These are phyloP conservation scores for Phortica magna DNA, from an alignment of 2,888 invertebrate genomes.

Conservation along the genomic window DNA sequence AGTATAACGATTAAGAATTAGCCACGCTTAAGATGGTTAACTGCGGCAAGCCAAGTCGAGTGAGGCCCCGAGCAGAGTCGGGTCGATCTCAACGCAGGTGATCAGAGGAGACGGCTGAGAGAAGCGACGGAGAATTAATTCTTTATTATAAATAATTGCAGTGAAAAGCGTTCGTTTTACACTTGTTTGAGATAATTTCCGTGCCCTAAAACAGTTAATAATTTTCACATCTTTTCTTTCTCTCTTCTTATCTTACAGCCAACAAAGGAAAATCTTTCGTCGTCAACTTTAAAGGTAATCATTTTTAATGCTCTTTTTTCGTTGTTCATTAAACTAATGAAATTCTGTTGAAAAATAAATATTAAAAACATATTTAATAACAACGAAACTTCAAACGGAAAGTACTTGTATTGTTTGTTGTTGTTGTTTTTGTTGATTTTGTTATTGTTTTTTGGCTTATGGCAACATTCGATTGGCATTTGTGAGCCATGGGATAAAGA, in stretches of 20 bases:
- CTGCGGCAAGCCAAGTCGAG: not conserved
- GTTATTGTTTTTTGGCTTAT: not conserved
- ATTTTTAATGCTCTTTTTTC: not conserved
- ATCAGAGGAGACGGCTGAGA: not conserved
- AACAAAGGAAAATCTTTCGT: not conserved
- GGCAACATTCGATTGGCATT: constrained; percentile 37
- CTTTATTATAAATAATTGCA: constrained; percentile 8
- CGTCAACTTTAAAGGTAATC: not conserved
- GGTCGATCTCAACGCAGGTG: not conserved
- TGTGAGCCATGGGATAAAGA: constrained; percentile 53
- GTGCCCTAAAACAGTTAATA: constrained; percentile 13
- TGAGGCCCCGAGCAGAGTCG: too few relatives aligned
- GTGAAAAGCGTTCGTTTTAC: constrained; percentile 4
- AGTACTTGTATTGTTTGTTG: not conserved
- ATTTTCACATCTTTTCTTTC: not conserved
- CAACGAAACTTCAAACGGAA: constrained; percentile 7
- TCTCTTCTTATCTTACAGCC: not conserved
- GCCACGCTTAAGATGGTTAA: not conserved
- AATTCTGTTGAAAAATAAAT: constrained; percentile 4
- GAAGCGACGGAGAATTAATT: not conserved
- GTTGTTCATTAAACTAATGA: not conserved
- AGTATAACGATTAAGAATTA: not conserved
- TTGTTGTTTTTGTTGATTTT: not conserved
- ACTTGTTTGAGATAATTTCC: not conserved
- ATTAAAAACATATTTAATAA: constrained; percentile 3